phyloP scores from a whole-genome alignment of 2,888 invertebrate species.

The Agrochola litura region DNA sequence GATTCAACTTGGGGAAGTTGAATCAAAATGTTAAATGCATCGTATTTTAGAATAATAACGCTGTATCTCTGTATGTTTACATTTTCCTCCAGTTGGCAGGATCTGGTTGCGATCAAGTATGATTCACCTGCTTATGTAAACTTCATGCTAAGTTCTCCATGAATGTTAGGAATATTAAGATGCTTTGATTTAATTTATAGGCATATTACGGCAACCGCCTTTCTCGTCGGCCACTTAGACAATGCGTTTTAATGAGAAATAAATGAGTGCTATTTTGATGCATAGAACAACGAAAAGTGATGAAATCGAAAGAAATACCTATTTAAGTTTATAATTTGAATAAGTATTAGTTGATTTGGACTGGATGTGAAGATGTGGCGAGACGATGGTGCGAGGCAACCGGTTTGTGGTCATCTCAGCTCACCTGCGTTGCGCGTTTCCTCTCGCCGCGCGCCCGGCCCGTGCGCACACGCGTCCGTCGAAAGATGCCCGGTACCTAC shows the following conservation, averaged over 20 bases:
- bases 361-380: slow-evolving; percentile 70
- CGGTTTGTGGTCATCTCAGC: slow-evolving; percentile 84
- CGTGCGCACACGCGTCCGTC: slow-evolving; percentile 48
- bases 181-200: slow-evolving; percentile 11
- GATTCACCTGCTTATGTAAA: slow-evolving; percentile 50
- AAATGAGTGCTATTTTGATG: slow-evolving; percentile 18
- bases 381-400: slow-evolving; percentile 77
- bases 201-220: slow-evolving; percentile 17
- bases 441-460: slow-evolving; percentile 53
- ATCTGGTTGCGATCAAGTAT: slow-evolving; percentile 41
- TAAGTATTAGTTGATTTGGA: slow-evolving; percentile 65
- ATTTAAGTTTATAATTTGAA: slow-evolving; percentile 62
- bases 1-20: slow-evolving; percentile 19
- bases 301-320: slow-evolving; percentile 60
- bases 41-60: slow-evolving; percentile 25
- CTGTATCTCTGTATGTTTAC: slow-evolving; percentile 19
- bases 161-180: slow-evolving; percentile 17
- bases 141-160: slow-evolving; percentile 2
- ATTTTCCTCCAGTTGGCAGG: slow-evolving; percentile 31
- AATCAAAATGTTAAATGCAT: slow-evolving; percentile 15
- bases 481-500: slow-evolving; percentile 53
- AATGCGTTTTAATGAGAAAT: slow-evolving; percentile 31
- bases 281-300: slow-evolving; percentile 33
- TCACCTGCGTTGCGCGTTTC: slow-evolving; percentile 76
- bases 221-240: slow-evolving; percentile 19